These are phyloP conservation scores for Actias luna DNA, from an alignment of 2,888 invertebrate genomes.

Conservation along the genomic window DNA sequence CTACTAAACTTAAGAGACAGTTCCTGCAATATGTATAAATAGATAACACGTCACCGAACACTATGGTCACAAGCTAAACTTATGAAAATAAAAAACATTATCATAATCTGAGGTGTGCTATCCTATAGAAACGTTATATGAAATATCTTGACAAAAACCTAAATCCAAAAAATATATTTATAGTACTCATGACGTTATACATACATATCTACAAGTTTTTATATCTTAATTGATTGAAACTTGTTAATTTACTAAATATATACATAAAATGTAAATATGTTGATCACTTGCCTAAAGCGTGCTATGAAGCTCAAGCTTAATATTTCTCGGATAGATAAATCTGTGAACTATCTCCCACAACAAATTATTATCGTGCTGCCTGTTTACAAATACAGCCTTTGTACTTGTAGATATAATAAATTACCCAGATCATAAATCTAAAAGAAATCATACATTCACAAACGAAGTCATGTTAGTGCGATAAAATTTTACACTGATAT, in stretches of 20 bases:
- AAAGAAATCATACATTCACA: not conserved
- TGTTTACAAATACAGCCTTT: not conserved
- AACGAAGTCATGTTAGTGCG: not conserved
- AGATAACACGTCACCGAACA: too few species aligned
- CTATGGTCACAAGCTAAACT: too few species aligned
- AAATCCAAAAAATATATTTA: too few species aligned
- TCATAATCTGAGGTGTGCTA: too few species aligned
- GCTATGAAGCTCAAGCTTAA: not conserved
- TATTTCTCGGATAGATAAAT: not conserved
- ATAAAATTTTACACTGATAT: too few species aligned
- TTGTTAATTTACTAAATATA: not conserved
- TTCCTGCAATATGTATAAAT: too few species aligned
- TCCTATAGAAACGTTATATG: too few species aligned
- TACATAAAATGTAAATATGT: not conserved
- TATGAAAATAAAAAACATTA: too few species aligned
- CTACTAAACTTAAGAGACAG: too few species aligned
- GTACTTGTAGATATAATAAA: not conserved
- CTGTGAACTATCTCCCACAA: not conserved
- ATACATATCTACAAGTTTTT: not conserved
- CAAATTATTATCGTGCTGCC: not conserved
- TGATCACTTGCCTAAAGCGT: not conserved
- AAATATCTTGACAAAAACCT: too few species aligned
- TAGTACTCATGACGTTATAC: not conserved
- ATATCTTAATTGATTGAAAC: not conserved
- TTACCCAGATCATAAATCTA: not conserved